Percentiles rank a stretch among this genome's conserved stretches.
phyloP scores from a whole-genome alignment of 2,113 vertebrate species.

The Grammomys surdaster region DNA sequence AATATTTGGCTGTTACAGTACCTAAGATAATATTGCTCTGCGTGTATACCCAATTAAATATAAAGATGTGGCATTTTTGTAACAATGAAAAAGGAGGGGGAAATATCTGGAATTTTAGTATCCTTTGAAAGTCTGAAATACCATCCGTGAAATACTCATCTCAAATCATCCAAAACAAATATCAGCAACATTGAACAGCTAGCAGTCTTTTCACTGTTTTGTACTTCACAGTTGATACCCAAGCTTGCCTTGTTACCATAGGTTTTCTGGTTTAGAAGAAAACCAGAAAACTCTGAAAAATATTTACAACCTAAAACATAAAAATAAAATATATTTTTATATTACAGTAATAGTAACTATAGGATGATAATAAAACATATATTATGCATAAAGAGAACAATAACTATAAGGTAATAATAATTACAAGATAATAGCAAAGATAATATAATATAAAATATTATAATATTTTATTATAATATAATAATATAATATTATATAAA shows the following conservation, averaged over 20 bases:
- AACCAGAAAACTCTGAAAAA: background rate
- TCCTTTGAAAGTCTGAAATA: fast-evolving
- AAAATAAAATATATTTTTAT: background rate
- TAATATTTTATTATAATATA: too few relatives aligned
- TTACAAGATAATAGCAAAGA: background rate
- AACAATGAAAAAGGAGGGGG: background rate
- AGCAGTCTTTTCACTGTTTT: background rate
- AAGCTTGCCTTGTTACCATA: background rate
- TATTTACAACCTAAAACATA: background rate
- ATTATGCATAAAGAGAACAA: too few relatives aligned
- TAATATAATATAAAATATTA: background rate
- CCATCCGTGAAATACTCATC: background rate
- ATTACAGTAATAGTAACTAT: background rate
- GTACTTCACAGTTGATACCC: background rate
- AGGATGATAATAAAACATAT: background rate
- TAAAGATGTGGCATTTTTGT: background rate
- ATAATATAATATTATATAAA: too few relatives aligned
- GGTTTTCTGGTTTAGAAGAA: background rate
- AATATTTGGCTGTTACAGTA: background rate
- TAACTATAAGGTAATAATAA: background rate
- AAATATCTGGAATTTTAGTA: slow-evolving; percentile 29
- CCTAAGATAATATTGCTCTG: background rate
- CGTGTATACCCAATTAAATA: background rate
- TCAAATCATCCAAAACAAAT: background rate
- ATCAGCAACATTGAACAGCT: background rate